Evolutionary conservation across 1,140 invertebrate species (phyloP), one percentile per base, ranked within the genome.

Genomic region (Antheraea mylitta): DNA sequence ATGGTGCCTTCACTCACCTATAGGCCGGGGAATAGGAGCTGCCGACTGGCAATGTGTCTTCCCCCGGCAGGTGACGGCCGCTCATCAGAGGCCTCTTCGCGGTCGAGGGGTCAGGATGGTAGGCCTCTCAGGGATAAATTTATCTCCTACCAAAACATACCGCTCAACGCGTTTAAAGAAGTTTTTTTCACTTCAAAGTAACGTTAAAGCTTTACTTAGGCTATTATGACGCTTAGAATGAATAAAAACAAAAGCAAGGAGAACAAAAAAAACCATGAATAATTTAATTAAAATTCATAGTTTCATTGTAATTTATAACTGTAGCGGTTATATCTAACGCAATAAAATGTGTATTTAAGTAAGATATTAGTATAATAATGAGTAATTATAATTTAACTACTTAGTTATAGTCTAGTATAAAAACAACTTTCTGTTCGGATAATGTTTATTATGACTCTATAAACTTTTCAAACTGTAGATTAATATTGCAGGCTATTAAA

Each of bases 371-470:
- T 53, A 13, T 16, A 9, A 53, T 53, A 53, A 53, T 53, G 45
- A 53, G 45, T 16, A 53, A 53, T 53, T 53, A 13, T 6, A 53
- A 53, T 53, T 53, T 53, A 53, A 53, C 45, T 53, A 53, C 45
- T 53, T 53, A 53, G 45, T 53, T 53, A 53, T 53, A 53, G 45
- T 53, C 45, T 53, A 16, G 45, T 53, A 53, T 53, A 53, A 53
- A 42, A 53, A 53, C 45, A 53, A 53, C 45, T 53, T 53, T 53
- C 45, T 53, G 45, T 53, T 53, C 45, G 11, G 5, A 10, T 16
- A 13, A 11, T 11, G 13, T 53, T 53, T 53, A 9, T 16, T 53
- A 53, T n/a, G 11, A 16, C 45, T 53, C 11, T 53, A 53, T 53
- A 53, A 53, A 53, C 13, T 13, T 42, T 11, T 42, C 11, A 42